These are phyloP conservation scores for Morone chrysops DNA, from an alignment of 2,113 vertebrate genomes.

Conservation along the genomic window DNA sequence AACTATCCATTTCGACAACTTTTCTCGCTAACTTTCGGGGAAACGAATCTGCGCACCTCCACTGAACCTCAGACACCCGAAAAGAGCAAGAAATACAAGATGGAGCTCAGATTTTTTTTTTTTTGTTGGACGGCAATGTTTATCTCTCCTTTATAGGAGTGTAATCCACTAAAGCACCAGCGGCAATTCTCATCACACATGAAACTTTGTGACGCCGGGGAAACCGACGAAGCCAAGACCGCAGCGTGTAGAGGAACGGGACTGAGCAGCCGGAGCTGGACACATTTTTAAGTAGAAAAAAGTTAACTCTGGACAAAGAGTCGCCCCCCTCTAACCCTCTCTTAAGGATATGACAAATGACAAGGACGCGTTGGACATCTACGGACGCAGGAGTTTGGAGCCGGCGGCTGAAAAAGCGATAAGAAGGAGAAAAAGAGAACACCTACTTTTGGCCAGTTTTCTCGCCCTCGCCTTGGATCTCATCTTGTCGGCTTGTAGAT, in stretches of 20 bases:
- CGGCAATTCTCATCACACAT: conserved; percentile 81
- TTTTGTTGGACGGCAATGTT: conserved; percentile 15
- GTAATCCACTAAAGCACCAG: conserved; percentile 70
- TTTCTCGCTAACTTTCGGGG: conserved; percentile 87
- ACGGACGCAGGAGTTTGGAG: conserved; percentile 64
- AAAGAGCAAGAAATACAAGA: conserved; percentile 63
- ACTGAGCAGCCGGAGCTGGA: conserved; percentile 58
- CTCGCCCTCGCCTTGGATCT: conserved; percentile 99
- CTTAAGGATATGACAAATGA: conserved; percentile 81
- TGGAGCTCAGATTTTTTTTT: conserved; percentile 43
- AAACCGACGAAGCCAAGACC: conserved; percentile 62
- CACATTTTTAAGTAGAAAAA: conserved; percentile 46
- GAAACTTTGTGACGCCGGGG: conserved; percentile 80
- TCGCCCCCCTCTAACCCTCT: conserved; percentile 55
- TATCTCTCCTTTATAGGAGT: conserved; percentile 46
- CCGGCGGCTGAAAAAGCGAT: conserved; percentile 78
- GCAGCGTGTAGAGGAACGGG: conserved; percentile 55
- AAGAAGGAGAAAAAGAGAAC: conserved; percentile 79
- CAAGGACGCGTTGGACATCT: conserved; percentile 81
- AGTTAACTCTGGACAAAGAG: conserved; percentile 79
- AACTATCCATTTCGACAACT: conserved; percentile 90
- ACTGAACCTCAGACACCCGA: conserved; percentile 40
- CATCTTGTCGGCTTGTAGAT: conserved; percentile 97
- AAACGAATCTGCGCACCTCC: conserved; percentile 60
- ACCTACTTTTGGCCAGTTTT: conserved; percentile 99